phyloP scores from a whole-genome alignment of 2,888 invertebrate species.

The Oscheius sp. region DNA sequence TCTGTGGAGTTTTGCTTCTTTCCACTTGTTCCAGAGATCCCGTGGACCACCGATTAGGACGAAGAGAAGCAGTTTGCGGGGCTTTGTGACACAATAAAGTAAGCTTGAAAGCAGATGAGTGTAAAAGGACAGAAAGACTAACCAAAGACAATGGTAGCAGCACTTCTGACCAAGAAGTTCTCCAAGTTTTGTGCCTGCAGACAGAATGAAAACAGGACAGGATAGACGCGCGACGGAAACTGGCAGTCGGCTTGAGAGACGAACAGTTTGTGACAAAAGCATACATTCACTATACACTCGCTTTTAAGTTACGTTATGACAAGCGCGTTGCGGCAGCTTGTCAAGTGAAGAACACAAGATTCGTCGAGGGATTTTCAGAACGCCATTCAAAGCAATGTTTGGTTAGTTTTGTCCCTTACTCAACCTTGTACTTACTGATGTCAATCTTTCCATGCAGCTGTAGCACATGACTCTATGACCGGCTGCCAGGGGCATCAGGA shows the following conservation, averaged over 20 bases:
- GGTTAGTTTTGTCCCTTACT: too few relatives aligned
- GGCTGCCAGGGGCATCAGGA: too few relatives aligned
- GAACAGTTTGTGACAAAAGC: constrained; percentile 37
- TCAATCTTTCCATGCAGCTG: too few relatives aligned
- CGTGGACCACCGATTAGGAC: constrained; percentile 11
- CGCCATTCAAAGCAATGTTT: too few relatives aligned
- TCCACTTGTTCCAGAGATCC: constrained; percentile 21
- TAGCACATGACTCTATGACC: too few relatives aligned
- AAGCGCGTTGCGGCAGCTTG: too few relatives aligned
- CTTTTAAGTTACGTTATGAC: too few relatives aligned
- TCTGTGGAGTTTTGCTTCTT: neutral
- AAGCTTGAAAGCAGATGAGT: constrained; percentile 12
- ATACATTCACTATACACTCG: too few relatives aligned
- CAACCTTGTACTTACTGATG: too few relatives aligned
- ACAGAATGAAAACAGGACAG: constrained; percentile 29
- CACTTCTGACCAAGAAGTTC: constrained; percentile 33
- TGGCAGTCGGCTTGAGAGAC: constrained; percentile 33
- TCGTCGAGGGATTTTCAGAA: too few relatives aligned
- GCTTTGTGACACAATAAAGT: too few relatives aligned
- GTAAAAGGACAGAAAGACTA: neutral
- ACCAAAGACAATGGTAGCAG: constrained; percentile 39
- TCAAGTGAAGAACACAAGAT: too few relatives aligned
- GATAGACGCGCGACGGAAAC: constrained; percentile 3
- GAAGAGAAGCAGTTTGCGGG: constrained; percentile 26
- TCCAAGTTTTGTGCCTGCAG: constrained; percentile 16